These are phyloP conservation scores for Metellina segmentata DNA, from an alignment of 2,888 invertebrate species.

Conservation along the genomic window DNA sequence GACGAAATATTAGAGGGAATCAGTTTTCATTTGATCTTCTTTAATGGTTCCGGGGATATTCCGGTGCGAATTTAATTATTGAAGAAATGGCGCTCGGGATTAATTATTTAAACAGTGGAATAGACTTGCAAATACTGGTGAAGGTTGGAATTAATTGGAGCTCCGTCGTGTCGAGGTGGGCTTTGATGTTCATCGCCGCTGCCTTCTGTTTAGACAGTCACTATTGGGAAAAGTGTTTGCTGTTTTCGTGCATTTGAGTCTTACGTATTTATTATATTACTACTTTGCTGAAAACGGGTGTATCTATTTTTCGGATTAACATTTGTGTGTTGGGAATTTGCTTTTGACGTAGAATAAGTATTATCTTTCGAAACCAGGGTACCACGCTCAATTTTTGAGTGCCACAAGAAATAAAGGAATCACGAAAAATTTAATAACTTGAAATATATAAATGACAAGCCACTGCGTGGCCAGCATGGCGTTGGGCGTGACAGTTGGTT, in stretches of 20 bases:
- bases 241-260: background rate
- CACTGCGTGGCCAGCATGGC: no score
- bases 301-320: background rate
- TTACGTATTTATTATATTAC: background rate
- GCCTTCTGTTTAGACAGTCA: background rate
- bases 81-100: constrained; percentile 35
- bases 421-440: no score
- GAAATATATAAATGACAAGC: no score
- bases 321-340: no score
- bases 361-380: no score
- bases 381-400: no score
- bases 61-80: constrained; percentile 48
- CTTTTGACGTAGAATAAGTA: no score
- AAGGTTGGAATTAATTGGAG: background rate
- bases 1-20: background rate
- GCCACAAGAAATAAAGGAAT: no score
- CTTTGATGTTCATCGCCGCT: background rate
- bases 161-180: background rate
- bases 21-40: background rate
- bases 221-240: background rate
- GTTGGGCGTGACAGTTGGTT: no score
- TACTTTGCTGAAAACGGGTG: background rate
- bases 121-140: constrained; percentile 7
- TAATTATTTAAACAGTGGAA: constrained; percentile 16
- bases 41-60: background rate